phyloP scores from a whole-genome alignment of 2,888 invertebrate species.

The Drosophila eohydei region DNA sequence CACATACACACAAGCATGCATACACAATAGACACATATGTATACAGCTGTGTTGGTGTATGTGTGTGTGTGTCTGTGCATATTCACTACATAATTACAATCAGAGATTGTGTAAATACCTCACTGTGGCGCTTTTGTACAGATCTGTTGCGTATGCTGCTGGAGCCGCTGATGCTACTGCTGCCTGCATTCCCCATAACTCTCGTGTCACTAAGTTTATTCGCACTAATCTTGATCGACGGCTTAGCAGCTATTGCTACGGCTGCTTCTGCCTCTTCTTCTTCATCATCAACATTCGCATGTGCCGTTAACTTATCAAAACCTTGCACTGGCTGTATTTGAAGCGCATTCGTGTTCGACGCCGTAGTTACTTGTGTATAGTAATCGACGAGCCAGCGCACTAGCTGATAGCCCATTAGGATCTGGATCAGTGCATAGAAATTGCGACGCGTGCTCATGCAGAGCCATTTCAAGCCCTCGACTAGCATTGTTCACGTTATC shows the following conservation, averaged over 20 bases:
- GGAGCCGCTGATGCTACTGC: constrained; percentile 40
- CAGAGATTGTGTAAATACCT: constrained; percentile 70
- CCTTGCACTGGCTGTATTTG: constrained; percentile 26
- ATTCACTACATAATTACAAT: constrained; percentile 58
- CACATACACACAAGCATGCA: background rate
- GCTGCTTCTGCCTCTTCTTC: constrained; percentile 21
- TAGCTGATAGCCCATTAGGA: constrained; percentile 69
- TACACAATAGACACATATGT: constrained; percentile 12
- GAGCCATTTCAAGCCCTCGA: constrained; percentile 63
- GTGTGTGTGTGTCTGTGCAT: constrained; percentile 9
- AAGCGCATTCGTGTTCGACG: constrained; percentile 21
- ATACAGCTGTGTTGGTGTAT: background rate
- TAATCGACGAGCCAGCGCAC: constrained; percentile 73
- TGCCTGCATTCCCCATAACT: constrained; percentile 72
- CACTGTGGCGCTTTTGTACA: constrained; percentile 64
- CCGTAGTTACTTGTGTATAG: constrained; percentile 56
- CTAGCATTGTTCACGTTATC: constrained; percentile 55
- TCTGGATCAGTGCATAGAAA: constrained; percentile 46
- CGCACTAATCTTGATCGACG: constrained; percentile 38
- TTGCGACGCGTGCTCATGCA: constrained; percentile 43
- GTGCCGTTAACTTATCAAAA: constrained; percentile 31
- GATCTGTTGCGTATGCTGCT: constrained; percentile 49
- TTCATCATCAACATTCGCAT: constrained; percentile 30
- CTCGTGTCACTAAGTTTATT: constrained; percentile 47
- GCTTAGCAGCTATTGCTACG: constrained; percentile 37